Percentiles rank a stretch among this genome's conserved stretches.
phyloP scores from a whole-genome alignment of 2,888 invertebrate species.

The Scotopteryx bipunctaria region DNA sequence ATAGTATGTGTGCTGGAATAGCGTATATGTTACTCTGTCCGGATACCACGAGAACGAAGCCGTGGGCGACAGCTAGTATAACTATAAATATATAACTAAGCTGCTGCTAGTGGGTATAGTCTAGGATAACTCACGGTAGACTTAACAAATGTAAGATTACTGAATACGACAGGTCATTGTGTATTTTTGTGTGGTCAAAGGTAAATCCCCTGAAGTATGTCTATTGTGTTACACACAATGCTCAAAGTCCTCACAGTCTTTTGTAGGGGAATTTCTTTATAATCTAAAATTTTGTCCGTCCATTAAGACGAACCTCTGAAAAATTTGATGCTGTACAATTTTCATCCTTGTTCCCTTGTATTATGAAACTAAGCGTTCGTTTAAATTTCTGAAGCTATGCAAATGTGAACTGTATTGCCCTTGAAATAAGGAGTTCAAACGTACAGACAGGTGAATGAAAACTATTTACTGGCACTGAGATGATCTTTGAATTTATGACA shows the following conservation, averaged over 20 bases:
- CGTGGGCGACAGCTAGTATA: no score
- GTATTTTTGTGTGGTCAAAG: conserved; percentile 9
- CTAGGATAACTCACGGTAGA: no score
- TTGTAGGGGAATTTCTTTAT: not conserved
- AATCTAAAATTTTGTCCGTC: not conserved
- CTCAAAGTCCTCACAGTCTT: conserved; percentile 5
- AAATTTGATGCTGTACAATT: not conserved
- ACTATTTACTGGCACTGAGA: not conserved
- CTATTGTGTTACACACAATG: conserved; percentile 9
- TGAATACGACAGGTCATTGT: not conserved
- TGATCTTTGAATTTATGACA: not conserved
- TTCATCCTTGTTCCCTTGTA: conserved; percentile 1
- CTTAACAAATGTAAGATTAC: no score
- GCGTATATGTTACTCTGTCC: no score
- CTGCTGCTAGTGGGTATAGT: no score
- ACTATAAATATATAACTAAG: no score
- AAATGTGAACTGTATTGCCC: not conserved
- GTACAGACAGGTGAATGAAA: not conserved
- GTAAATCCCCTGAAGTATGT: conserved; percentile 1
- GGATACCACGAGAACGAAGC: no score
- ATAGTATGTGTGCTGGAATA: no score
- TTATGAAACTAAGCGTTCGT: no score
- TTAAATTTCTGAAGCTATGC: not conserved
- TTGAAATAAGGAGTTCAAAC: not conserved
- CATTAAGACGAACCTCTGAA: not conserved